Evolutionary conservation across 2,888 invertebrate genomes (phyloP).

Genomic region (Mesorhabditis spiculigera): DNA sequence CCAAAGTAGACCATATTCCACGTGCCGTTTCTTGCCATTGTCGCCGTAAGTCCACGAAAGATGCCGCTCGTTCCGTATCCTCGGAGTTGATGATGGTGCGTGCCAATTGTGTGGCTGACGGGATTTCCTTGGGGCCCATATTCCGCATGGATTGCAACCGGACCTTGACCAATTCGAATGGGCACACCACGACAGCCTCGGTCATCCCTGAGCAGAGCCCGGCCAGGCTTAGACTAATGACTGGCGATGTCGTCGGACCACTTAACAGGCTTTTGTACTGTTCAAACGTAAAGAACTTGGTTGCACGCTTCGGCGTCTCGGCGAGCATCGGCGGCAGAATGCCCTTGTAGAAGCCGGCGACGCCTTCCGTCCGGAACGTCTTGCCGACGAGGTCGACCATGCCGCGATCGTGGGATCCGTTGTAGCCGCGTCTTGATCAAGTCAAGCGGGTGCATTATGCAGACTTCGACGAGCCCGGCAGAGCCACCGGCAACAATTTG

Average conservation of each 20-base stretch:
- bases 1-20: constrained; percentile 94
- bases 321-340: constrained; percentile 86
- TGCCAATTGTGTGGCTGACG: constrained; percentile 71
- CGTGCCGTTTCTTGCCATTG: constrained; percentile 81
- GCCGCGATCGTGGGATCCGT: constrained; percentile 69
- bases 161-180: constrained; percentile 91
- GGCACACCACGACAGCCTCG: constrained; percentile 86
- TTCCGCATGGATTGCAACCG: constrained; percentile 49
- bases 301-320: constrained; percentile 89
- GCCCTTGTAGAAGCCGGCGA: constrained; percentile 64
- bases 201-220: constrained; percentile 81
- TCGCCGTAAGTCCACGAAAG: constrained; percentile 74
- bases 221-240: constrained; percentile 70
- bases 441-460: constrained; percentile 92
- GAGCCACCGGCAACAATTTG: constrained; percentile 84
- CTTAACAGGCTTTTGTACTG: constrained; percentile 82
- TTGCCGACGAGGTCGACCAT: constrained; percentile 81
- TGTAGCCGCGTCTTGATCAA: constrained; percentile 86
- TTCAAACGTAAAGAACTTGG: constrained; percentile 90
- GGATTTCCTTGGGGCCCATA: constrained; percentile 19
- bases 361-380: constrained; percentile 82
- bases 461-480: constrained; percentile 84
- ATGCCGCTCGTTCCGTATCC: constrained; percentile 69
- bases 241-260: constrained; percentile 62
- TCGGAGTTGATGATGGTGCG: constrained; percentile 73